Evolutionary conservation across 1,140 invertebrate genomes (phyloP), one percentile per base, ranked within the genome.

Genomic region (Drosophila pruinosa): DNA sequence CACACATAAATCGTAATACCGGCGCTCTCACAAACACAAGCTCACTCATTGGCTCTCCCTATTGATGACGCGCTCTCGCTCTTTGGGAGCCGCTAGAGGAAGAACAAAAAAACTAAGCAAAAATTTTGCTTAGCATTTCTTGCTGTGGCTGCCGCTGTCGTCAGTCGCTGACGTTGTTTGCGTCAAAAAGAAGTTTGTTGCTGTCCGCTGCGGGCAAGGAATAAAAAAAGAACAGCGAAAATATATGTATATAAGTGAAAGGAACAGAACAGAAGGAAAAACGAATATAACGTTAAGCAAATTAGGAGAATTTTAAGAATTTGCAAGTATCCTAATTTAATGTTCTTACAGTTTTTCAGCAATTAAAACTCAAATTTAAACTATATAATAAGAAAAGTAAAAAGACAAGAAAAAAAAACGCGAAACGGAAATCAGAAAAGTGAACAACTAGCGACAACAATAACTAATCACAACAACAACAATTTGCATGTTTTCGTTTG

Each of bases 401-500:
- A 21, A 45, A 5, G 24, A 31, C 15, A 12, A 52, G 10, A 17
- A 19, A 28, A 47, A 22, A 14, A 56, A 57, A 22, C 38, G n/a
- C n/a, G n/a, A n/a, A n/a, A n/a, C n/a, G n/a, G n/a, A n/a, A n/a
- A n/a, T n/a, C n/a, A n/a, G n/a, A 43, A 57, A 34, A 34, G 31
- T 34, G 31, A 34, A 19, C 24, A 52, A 58, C n/a, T 31, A 68
- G 31, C 10, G 10, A 22, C 24, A 38, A 65, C 31, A 52, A 52
- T 21, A 17, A 41, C 5, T n/a, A 63, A 63, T 34, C 48, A 57
- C 41, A 72, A 53, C 61, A 56, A 64, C 53, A 68, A 65, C 58
- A 65, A 77, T 85, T 89, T 89, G 85, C 85, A 89, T 89, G 85
- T 89, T 73, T 85, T 89, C 85, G 74, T 85, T 74, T 67, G 64